Evolutionary conservation across 2,888 invertebrate genomes (phyloP).

Genomic region (Drosophila phalerata): DNA sequence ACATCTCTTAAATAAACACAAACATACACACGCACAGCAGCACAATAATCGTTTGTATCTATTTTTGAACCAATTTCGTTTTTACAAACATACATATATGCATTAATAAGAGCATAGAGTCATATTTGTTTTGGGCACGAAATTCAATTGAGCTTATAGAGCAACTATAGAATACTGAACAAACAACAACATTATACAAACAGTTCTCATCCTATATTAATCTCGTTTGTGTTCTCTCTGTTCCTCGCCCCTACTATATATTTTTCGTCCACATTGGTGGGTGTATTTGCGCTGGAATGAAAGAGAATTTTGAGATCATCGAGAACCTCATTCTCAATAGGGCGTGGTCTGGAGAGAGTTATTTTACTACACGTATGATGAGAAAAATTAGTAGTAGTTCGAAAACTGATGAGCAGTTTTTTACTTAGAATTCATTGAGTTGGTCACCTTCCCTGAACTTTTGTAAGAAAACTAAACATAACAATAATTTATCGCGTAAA

Average conservation of each 20-base stretch:
- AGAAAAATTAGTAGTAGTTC: neutral
- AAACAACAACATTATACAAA: neutral
- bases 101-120: conserved; percentile 4
- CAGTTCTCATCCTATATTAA: neutral
- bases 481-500: neutral
- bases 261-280: neutral
- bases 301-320: neutral
- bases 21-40: neutral
- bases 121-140: neutral
- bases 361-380: neutral
- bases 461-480: neutral
- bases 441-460: neutral
- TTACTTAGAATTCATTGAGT: neutral
- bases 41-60: neutral
- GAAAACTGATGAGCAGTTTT: neutral
- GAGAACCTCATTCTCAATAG: neutral
- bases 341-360: conserved; percentile 3
- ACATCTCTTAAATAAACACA: neutral
- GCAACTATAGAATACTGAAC: neutral
- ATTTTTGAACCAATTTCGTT: neutral
- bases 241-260: neutral
- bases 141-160: neutral
- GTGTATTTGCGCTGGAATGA: neutral
- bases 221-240: neutral
- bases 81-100: neutral